Evolutionary conservation across 2,113 vertebrate genomes (phyloP).

Genomic region (Poecilia latipinna): DNA sequence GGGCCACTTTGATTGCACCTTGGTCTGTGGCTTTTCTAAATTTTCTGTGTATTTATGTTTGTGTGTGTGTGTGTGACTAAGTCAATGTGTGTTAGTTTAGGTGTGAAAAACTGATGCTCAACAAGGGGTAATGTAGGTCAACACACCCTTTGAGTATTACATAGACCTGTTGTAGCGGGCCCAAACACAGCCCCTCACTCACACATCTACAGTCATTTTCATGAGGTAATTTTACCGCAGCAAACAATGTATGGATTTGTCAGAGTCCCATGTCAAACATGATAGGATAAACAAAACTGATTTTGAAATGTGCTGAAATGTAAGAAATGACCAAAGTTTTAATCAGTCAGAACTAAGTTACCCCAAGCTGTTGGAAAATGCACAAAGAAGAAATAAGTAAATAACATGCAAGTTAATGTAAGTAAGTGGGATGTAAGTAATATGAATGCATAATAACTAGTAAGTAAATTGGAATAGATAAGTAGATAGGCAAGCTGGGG

Average conservation of each 20-base stretch:
- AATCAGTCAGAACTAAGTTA: too few species aligned
- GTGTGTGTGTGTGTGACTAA: slow-evolving; percentile 22
- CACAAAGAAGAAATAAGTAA: not conserved
- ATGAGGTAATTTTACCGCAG: slow-evolving; percentile 8
- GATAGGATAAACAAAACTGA: slow-evolving; percentile 41
- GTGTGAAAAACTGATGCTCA: slow-evolving; percentile 55
- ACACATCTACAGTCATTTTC: slow-evolving; percentile 47
- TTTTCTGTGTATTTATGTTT: slow-evolving; percentile 10
- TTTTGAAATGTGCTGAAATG: slow-evolving; percentile 44
- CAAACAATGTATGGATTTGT: slow-evolving; percentile 21
- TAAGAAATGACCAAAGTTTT: slow-evolving; percentile 44
- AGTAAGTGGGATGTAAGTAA: too few species aligned
- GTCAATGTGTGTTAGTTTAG: slow-evolving; percentile 14
- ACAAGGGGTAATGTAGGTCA: slow-evolving; percentile 76
- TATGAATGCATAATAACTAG: too few species aligned
- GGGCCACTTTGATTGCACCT: slow-evolving; percentile 61
- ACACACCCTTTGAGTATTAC: slow-evolving; percentile 66
- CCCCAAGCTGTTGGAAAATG: not conserved
- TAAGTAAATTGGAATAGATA: too few species aligned
- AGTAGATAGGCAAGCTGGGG: too few species aligned
- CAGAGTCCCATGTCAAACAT: slow-evolving; percentile 45
- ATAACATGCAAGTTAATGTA: too few species aligned
- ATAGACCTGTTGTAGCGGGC: slow-evolving; percentile 45
- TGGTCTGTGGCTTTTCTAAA: slow-evolving; percentile 45
- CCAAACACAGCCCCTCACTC: slow-evolving; percentile 40